A percentile compares a stretch with the other conserved stretches of the same genome.
These are phyloP conservation scores for Drosophila quinaria DNA, from an alignment of 2,888 invertebrate species.

Conservation along the genomic window DNA sequence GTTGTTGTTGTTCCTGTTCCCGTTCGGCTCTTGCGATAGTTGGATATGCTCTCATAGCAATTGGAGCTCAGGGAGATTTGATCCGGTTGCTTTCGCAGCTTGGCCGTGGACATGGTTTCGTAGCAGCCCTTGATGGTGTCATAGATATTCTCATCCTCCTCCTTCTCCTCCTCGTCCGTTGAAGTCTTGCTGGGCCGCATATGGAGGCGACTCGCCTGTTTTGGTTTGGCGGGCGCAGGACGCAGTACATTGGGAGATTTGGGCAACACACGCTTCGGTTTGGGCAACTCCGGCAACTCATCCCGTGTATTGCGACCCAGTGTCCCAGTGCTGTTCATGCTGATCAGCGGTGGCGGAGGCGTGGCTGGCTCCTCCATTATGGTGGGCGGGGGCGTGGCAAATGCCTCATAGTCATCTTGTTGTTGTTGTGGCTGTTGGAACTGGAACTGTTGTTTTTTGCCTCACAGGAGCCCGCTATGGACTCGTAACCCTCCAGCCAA, in stretches of 20 bases:
- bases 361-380: conserved; percentile 19
- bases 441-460: background rate
- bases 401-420: conserved; percentile 85
- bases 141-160: conserved; percentile 87
- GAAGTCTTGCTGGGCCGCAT: background rate
- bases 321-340: conserved; percentile 62
- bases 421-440: conserved; percentile 37
- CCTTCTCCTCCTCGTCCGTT: conserved; percentile 39
- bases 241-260: conserved; percentile 68
- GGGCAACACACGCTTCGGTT: conserved; percentile 82
- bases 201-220: conserved; percentile 14
- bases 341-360: conserved; percentile 7
- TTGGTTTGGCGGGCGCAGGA: conserved; percentile 66
- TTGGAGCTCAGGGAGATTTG: conserved; percentile 83
- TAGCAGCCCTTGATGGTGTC: conserved; percentile 88
- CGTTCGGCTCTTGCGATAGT: conserved; percentile 63
- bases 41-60: conserved; percentile 85
- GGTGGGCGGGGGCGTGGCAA: conserved; percentile 66
- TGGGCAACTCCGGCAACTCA: conserved; percentile 78
- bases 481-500: conserved; percentile 83
- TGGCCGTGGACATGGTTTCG: conserved; percentile 74
- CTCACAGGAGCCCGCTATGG: conserved; percentile 76
- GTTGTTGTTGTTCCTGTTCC: background rate
- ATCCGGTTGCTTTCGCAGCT: conserved; percentile 45
- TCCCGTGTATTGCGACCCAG: conserved; percentile 82